phyloP scores from a whole-genome alignment of 2,888 invertebrate species.

The Plagodis pulveraria region DNA sequence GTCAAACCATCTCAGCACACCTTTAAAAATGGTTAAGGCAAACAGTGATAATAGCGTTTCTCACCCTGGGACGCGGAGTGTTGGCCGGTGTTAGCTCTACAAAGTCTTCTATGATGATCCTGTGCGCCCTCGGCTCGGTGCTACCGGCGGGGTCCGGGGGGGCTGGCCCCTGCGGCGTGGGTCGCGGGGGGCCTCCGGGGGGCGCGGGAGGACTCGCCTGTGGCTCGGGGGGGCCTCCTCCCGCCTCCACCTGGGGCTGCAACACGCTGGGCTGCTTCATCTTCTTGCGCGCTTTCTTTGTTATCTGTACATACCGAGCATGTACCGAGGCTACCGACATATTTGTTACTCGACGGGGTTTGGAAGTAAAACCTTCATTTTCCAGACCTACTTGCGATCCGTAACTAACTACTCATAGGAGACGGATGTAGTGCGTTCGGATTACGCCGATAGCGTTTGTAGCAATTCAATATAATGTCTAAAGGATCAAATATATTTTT shows the following conservation, averaged over 20 bases:
- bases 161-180: background rate
- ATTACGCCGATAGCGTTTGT: too few relatives aligned
- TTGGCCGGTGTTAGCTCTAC: constrained; percentile 49
- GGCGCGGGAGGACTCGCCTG: background rate
- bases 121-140: constrained; percentile 41
- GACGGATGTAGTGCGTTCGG: too few relatives aligned
- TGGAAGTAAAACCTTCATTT: too few relatives aligned
- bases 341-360: too few relatives aligned
- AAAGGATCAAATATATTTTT: too few relatives aligned
- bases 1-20: too few relatives aligned
- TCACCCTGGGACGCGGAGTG: constrained; percentile 24
- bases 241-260: constrained; percentile 7
- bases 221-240: background rate
- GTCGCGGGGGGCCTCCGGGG: background rate
- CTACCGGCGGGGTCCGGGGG: background rate
- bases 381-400: too few relatives aligned
- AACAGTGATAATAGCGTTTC: background rate
- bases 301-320: constrained; percentile 2
- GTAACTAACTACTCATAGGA: too few relatives aligned
- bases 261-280: constrained; percentile 3
- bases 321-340: too few relatives aligned
- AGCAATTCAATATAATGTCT: background rate
- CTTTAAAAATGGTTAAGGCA: background rate
- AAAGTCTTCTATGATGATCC: constrained; percentile 70
- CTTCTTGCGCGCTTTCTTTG: constrained; percentile 17